Conservation (phyloP, 2,113 vertebrate genomes). For the Pedetes capensis region DNA sequence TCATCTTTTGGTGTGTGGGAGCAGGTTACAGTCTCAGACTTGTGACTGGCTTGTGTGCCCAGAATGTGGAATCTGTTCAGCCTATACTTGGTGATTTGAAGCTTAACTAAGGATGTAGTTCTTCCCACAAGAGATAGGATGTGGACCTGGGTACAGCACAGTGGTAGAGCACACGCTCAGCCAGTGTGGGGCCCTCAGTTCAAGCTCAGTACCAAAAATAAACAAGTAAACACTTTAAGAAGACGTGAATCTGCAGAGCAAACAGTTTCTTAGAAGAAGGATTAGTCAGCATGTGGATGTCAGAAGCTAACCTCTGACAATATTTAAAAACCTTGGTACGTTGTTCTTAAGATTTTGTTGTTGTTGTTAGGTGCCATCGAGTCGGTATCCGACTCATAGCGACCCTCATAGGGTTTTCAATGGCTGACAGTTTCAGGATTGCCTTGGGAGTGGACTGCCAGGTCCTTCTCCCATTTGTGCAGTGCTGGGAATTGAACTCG, state of each 20-base stretch:
- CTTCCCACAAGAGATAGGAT: neutral
- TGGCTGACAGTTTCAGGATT: no score
- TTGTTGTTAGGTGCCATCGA: no score
- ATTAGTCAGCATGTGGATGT: neutral
- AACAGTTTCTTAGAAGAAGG: neutral
- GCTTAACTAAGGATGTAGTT: rapidly evolving
- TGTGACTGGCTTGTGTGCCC: no score
- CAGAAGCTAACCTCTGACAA: neutral
- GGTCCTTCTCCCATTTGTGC: no score
- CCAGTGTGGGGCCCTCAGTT: no score
- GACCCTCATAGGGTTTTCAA: no score
- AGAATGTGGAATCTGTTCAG: rapidly evolving
- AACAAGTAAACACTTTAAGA: no score
- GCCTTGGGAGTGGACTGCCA: no score
- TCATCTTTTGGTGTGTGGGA: neutral
- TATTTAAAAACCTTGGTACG: neutral
- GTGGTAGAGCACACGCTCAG: neutral
- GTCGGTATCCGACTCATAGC: no score
- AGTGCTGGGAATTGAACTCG: no score
- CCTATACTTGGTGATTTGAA: no score
- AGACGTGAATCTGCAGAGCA: neutral
- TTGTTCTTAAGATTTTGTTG: neutral
- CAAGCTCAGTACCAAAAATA: neutral
- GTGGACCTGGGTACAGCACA: neutral
- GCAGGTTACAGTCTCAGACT: no score